Base-by-base conservation (phyloP, 1,140 invertebrate genomes). In the Drosophila auraria region DNA sequence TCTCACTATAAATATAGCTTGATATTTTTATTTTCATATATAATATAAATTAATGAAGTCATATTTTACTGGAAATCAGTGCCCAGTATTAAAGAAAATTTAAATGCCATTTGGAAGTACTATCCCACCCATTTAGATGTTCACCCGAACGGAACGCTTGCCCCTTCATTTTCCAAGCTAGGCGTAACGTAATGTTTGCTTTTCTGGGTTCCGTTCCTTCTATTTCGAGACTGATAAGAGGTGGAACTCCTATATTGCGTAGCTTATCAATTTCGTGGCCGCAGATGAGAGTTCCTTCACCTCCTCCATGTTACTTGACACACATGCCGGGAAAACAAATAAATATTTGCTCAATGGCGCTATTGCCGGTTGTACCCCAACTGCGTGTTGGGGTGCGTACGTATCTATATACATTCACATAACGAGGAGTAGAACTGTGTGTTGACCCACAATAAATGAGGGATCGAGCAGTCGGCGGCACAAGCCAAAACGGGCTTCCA, bases 361-460 rank as follows among this genome's bases (percentile, higher is more conserved):
- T 78, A 63, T 62, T 45, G 75, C 70, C 44, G 36, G 42, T 33
- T 17, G 51, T 40, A 33, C 17, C 27, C 20, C 60, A 49, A 49
- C 53, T 71, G 27, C 49, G 68, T 54, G 38, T 33, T 33, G 47
- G 25, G 63, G 45, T 33, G 27, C n/a, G 45, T 50, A 14, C 9
- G 33, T 15, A 5, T 20, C 4, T 36, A 20, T 53, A 12, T 36
- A 54, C 17, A 36, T n/a, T 15, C 23, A 50, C n/a, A 51, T 36
- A 23, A 17, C 30, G 53, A 5, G 53, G 53, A 38, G 33, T 38
- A 56, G 33, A 38, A 14, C 33, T 61, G 76, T 78, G 64, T 78
- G 76, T 78, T 78, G 76, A 78, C 76, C 76, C 65, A 78, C 75
- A 78, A 78, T 78, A 78, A 78, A 78, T 78, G 75, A 30, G 57